phyloP scores from a whole-genome alignment of 1,140 invertebrate species.

The Homarus americanus region DNA sequence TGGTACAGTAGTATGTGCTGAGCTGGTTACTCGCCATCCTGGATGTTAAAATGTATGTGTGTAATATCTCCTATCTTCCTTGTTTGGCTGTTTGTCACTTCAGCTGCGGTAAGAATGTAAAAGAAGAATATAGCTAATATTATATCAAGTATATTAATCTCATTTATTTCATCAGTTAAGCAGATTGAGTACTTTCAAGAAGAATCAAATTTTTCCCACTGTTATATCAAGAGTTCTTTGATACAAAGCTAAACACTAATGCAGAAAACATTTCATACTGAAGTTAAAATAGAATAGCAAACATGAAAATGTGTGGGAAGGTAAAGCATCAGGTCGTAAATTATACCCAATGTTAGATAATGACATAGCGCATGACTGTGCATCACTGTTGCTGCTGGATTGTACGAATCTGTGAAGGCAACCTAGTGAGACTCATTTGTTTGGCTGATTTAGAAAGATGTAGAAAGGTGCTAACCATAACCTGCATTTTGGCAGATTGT shows the following conservation, averaged over 20 bases:
- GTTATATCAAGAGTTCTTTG: not conserved
- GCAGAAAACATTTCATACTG: not conserved
- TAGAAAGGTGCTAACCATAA: conserved; percentile 68
- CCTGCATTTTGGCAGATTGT: conserved; percentile 62
- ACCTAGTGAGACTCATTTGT: conserved; percentile 37
- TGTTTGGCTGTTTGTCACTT: not conserved
- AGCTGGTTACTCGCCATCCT: not conserved
- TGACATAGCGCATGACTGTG: conserved; percentile 2
- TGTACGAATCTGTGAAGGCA: not conserved
- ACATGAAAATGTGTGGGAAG: not conserved
- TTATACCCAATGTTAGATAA: not conserved
- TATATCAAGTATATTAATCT: not conserved
- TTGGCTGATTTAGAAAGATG: conserved; percentile 23
- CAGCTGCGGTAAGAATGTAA: not conserved
- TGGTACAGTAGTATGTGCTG: not conserved
- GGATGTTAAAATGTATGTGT: not conserved
- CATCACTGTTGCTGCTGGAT: conserved; percentile 1
- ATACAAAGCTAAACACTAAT: no score
- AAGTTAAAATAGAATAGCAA: not conserved
- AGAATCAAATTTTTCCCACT: not conserved
- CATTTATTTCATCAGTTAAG: not conserved
- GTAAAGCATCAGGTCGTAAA: conserved; percentile 26
- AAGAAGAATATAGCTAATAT: not conserved
- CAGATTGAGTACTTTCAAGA: not conserved
- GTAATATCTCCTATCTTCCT: not conserved